phyloP scores from a whole-genome alignment of 2,113 vertebrate genomes.

The Tretioscincus oriximinensis region DNA sequence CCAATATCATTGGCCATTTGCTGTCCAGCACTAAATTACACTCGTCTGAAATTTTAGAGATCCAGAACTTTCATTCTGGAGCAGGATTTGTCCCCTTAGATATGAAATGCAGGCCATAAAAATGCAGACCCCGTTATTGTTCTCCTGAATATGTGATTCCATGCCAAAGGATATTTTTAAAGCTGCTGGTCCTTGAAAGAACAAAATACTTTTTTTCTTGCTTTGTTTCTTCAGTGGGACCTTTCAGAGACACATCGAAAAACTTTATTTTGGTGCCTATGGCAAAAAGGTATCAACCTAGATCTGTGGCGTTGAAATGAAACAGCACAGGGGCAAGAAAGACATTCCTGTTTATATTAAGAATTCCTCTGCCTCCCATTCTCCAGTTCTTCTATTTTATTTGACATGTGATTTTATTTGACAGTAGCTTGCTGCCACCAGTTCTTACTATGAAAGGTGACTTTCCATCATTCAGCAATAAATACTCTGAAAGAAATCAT shows the following conservation, averaged over 20 bases:
- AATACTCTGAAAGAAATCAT: neutral
- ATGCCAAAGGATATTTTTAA: slow-evolving; percentile 1
- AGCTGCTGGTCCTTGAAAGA: neutral
- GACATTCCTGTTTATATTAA: neutral
- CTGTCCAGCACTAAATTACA: no score
- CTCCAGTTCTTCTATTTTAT: neutral
- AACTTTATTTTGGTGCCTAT: neutral
- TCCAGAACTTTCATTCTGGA: no score
- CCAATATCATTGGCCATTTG: no score
- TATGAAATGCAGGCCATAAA: no score
- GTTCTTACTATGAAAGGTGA: neutral
- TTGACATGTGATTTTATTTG: slow-evolving; percentile 21
- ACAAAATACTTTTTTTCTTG: neutral
- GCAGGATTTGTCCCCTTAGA: no score
- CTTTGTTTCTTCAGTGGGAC: neutral
- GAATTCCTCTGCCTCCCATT: neutral
- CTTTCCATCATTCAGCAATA: neutral
- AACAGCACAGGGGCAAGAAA: neutral
- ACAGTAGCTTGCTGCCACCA: neutral
- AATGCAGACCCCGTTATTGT: no score
- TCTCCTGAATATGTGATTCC: neutral
- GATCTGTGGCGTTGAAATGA: neutral
- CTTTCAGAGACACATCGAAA: neutral
- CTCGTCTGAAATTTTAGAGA: no score
- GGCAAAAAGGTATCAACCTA: slow-evolving; percentile 12